Base-by-base conservation (phyloP, 2,888 invertebrate genomes). In the Drosophila aldrichi region DNA sequence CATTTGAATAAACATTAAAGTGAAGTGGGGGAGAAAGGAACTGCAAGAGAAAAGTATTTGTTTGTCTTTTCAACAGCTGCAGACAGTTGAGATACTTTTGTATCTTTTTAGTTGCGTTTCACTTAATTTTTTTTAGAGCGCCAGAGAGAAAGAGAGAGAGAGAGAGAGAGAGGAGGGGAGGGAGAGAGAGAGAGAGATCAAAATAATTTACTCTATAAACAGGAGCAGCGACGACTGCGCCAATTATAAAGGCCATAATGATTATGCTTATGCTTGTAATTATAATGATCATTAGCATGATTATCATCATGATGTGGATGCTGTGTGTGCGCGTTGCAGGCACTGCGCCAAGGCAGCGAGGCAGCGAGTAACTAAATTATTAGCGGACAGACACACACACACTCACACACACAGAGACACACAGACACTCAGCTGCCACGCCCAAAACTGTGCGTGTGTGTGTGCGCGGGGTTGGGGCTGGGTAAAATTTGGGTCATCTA, bases 311-410 rank as follows among this genome's bases (percentile, higher is more conserved):
- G 40, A 71, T 61, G 55, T 54, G 49, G 16, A 49, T 20, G 58
- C 25, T 29, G 51, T 57, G 32, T 57, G 51, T 52, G 25, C 54
- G 38, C 6, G 64, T 34, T 57, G 74, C 69, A 75, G 70, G 82
- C 79, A 76, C 60, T 73, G 65, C 68, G 78, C 81, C 70, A 82
- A 80, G 74, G 46, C 67, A 67, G 44, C 49, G 46, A 58, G 63
- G 25, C 63, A 58, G 65, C 43, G 65, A 61, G 69, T 81, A 89
- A 89, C 89, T 73, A 74, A 83, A 78, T 84, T 89, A 87, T 84
- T 84, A 87, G 84, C 84, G 76, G 74, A 80, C 73, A 64, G 63
- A 62, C 63, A 25, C 56, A 48, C 55, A 66, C 41, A 55, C 51
- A 61, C 46, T 36, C 51, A 40, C 51, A 60, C 62, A 51, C 46